Evolutionary conservation across 2,888 invertebrate genomes (phyloP), one percentile per base, ranked within the genome.

Genomic region (Drosophila demipolita): DNA sequence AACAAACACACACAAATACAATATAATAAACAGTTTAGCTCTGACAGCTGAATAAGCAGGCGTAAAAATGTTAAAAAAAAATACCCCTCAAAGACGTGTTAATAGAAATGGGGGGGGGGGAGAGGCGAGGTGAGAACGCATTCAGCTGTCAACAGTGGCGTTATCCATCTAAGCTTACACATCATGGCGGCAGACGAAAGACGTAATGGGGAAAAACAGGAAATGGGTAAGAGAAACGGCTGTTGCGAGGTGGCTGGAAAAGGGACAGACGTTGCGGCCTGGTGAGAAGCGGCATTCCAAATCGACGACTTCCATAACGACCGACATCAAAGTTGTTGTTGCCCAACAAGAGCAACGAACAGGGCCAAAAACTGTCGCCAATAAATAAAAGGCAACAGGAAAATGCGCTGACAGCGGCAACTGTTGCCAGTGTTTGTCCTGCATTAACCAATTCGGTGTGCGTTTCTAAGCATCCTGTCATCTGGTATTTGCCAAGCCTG

Each of bases 1-100:
- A 48, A 62, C 17, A 57, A 64, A 64, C 40, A 29, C n/a, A 23
- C 48, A 32, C 55, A 62, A 36, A n/a, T 12, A 20, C 58, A 73
- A 83, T 85, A 81, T 85, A 85, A 87, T 85, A 87, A 87, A 85
- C 85, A 81, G 77, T 87, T 85, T 81, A 87, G 75, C 81, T 69
- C 66, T 61, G 81, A 81, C 79, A 77, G 70, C 73, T 73, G 59
- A 72, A 73, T 66, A 71, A 82, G 67, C 68, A 79, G 85, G 87
- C 83, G 87, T 87, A 75, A 84, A 87, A 73, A 75, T 71, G 73
- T 66, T 38, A 8, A 26, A 38, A 32, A 64, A 36, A 45, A 29
- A 48, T 26, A n/a, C 15, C 20, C 6, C 17, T 29, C 17, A 55
- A 55, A 50, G 65, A 40, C 8, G n/a, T 50, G 38, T 38, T 38